Conservation (phyloP, 2,888 invertebrate genomes). For the Calephelis perditalis region DNA sequence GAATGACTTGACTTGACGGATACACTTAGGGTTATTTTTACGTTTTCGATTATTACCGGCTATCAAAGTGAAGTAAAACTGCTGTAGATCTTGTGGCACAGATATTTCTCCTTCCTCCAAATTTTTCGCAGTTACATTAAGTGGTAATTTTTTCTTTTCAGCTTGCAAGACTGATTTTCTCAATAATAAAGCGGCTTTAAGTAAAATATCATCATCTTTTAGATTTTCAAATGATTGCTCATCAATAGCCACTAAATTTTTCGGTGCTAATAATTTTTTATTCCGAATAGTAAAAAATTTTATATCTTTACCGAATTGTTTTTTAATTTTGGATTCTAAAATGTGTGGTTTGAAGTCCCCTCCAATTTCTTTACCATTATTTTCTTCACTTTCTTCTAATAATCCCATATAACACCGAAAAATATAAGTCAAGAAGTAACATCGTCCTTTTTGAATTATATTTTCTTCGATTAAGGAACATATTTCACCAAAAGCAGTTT, state of each 20-base stretch:
- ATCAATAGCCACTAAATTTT: background rate
- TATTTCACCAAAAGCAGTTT: slow-evolving; percentile 13
- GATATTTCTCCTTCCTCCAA: slow-evolving; percentile 22
- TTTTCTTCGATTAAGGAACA: slow-evolving; percentile 1
- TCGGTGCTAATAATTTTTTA: slow-evolving; percentile 1
- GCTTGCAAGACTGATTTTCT: background rate
- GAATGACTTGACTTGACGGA: slow-evolving; percentile 23
- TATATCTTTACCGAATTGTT: slow-evolving; percentile 21
- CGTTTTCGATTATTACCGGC: slow-evolving; percentile 25
- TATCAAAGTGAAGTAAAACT: slow-evolving; percentile 28
- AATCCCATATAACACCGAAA: background rate
- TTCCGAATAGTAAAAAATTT: slow-evolving; percentile 19
- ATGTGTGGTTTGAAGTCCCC: background rate
- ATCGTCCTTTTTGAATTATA: slow-evolving; percentile 11
- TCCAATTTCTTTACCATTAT: background rate
- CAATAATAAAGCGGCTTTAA: background rate
- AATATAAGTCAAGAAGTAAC: slow-evolving; percentile 8
- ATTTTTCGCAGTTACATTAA: background rate
- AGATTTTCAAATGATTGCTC: background rate
- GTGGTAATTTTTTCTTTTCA: background rate
- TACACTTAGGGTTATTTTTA: slow-evolving; percentile 26
- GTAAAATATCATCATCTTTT: background rate
- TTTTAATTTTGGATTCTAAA: slow-evolving; percentile 4
- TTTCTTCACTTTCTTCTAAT: background rate
- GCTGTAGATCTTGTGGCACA: slow-evolving; percentile 26